phyloP scores from a whole-genome alignment of 2,113 vertebrate genomes.

The Monopterus albus region DNA sequence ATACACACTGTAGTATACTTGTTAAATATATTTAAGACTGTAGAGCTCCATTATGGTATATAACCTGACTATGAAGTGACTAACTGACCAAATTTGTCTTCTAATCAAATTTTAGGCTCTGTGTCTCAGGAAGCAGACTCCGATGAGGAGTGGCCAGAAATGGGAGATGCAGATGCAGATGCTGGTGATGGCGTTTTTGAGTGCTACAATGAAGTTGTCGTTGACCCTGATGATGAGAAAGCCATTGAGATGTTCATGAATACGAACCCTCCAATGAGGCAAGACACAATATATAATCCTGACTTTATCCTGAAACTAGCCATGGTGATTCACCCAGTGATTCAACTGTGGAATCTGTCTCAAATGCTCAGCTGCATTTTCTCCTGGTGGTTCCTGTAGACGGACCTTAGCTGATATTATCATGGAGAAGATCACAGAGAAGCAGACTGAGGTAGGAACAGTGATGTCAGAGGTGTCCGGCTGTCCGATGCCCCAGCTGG shows the following conservation, averaged over 20 bases:
- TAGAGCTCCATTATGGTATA: neutral
- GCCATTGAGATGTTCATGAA: slow-evolving; percentile 98
- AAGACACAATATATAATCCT: slow-evolving; percentile 23
- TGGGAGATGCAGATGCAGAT: slow-evolving; percentile 81
- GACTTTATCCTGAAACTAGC: neutral
- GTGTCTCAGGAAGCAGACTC: slow-evolving; percentile 84
- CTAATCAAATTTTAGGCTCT: slow-evolving; percentile 60
- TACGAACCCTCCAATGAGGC: slow-evolving; percentile 93
- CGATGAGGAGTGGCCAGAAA: slow-evolving; percentile 91
- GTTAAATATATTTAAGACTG: neutral
- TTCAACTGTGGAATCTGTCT: fast-evolving
- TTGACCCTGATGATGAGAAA: slow-evolving; percentile 90
- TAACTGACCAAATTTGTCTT: neutral
- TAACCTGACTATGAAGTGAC: neutral
- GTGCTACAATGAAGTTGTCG: slow-evolving; percentile 77
- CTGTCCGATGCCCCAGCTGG: slow-evolving; percentile 88
- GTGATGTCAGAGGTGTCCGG: slow-evolving; percentile 92
- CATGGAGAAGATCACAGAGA: slow-evolving; percentile 98
- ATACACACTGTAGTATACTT: no score
- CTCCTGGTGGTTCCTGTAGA: slow-evolving; percentile 71
- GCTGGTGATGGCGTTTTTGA: slow-evolving; percentile 57
- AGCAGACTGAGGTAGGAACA: slow-evolving; percentile 94
- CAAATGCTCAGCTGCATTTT: neutral
- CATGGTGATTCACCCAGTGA: neutral
- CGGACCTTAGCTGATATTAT: slow-evolving; percentile 95